Evolutionary conservation across 2,113 vertebrate species (phyloP).

Genomic region (Promerops cafer): DNA sequence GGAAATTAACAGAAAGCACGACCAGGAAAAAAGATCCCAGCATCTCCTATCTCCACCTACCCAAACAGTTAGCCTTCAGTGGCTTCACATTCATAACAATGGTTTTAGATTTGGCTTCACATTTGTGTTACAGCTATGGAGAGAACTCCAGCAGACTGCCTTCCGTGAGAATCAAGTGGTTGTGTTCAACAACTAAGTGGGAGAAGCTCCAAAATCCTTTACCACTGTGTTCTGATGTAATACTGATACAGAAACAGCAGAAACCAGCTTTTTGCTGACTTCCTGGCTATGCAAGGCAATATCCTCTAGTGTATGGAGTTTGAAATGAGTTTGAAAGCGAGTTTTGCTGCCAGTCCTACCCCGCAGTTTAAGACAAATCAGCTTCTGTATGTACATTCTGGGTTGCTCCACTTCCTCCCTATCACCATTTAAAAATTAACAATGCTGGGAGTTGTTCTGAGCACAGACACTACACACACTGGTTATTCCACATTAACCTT

Average conservation of each 20-base stretch:
- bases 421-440: neutral
- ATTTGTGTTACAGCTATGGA: neutral
- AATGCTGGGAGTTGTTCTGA: neutral
- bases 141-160: neutral
- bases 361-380: neutral
- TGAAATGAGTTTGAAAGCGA: neutral
- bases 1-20: neutral
- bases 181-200: neutral
- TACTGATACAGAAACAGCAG: neutral
- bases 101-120: neutral
- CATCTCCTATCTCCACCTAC: neutral
- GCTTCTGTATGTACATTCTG: neutral
- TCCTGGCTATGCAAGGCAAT: neutral
- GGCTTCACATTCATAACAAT: neutral
- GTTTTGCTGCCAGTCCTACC: neutral
- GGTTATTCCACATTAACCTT: neutral
- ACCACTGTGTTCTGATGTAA: neutral
- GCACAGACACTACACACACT: neutral
- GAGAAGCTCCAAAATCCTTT: neutral
- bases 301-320: neutral
- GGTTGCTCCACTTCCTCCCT: neutral
- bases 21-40: neutral
- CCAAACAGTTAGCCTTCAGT: fast-evolving
- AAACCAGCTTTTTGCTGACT: neutral
- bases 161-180: neutral